These are phyloP conservation scores for Pelochelys cantorii DNA, from an alignment of 2,797 vertebrate genomes.

Conservation along the genomic window DNA sequence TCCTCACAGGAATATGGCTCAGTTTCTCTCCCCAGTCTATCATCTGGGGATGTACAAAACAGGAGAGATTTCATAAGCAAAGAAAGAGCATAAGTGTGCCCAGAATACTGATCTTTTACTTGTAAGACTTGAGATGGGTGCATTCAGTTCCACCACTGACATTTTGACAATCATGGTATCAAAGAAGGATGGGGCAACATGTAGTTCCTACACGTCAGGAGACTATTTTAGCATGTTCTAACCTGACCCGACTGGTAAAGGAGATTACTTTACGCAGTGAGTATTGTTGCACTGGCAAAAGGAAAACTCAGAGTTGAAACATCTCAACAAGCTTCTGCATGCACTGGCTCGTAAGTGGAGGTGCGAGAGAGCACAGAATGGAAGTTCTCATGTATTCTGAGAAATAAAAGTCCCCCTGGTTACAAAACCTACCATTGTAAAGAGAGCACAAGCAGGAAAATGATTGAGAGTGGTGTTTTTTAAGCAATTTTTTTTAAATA, in stretches of 20 bases:
- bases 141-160: neutral
- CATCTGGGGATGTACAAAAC: neutral
- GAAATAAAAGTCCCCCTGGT: accelerated
- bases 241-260: neutral
- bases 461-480: neutral
- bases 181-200: neutral
- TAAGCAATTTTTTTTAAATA: accelerated
- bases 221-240: neutral
- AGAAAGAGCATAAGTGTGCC: neutral
- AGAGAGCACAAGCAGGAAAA: neutral
- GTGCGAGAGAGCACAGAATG: neutral
- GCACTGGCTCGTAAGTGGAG: neutral
- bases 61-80: neutral
- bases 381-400: accelerated
- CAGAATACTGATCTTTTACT: neutral
- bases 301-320: neutral
- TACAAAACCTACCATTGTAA: neutral
- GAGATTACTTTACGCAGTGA: neutral
- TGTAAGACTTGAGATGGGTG: neutral
- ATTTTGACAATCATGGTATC: accelerated
- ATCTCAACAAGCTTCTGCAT: accelerated
- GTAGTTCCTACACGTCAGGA: neutral
- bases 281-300: neutral
- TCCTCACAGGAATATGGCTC: neutral
- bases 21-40: neutral